Conservation (phyloP, 2,113 vertebrate species). For the Pandion haliaetus region DNA sequence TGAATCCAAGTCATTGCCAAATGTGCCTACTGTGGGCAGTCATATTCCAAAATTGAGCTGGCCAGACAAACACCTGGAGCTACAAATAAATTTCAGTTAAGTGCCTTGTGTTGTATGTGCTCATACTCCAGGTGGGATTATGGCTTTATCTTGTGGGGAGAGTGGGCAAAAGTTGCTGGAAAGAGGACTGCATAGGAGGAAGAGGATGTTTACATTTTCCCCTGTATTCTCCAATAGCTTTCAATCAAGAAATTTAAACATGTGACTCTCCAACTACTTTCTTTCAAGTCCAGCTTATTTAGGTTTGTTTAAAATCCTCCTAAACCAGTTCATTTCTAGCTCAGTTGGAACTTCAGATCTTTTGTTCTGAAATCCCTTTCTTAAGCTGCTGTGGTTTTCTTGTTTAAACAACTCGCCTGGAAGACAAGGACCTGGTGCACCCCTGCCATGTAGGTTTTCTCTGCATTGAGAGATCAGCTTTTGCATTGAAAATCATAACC, state of each 20-base stretch:
- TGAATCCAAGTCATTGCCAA: background rate
- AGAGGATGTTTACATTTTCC: conserved; percentile 4
- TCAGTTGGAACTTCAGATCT: background rate
- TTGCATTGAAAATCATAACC: background rate
- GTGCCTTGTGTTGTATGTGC: background rate
- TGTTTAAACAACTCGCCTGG: background rate
- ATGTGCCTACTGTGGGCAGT: background rate
- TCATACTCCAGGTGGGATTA: background rate
- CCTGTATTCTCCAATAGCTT: background rate
- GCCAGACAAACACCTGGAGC: background rate
- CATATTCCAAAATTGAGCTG: background rate
- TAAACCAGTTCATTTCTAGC: background rate
- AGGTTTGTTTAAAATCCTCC: conserved; percentile 30
- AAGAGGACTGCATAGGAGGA: background rate
- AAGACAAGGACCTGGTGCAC: background rate
- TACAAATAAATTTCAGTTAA: background rate
- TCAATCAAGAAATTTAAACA: background rate
- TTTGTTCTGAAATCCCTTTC: conserved; percentile 17
- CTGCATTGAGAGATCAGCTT: background rate
- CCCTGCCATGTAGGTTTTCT: background rate
- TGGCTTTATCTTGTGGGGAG: background rate
- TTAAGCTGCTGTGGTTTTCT: background rate
- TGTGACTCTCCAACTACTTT: background rate
- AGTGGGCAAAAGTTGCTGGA: background rate
- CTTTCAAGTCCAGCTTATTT: conserved; percentile 8